Evolutionary conservation across 2,797 vertebrate genomes (phyloP).

Genomic region (Synanceia verrucosa): DNA sequence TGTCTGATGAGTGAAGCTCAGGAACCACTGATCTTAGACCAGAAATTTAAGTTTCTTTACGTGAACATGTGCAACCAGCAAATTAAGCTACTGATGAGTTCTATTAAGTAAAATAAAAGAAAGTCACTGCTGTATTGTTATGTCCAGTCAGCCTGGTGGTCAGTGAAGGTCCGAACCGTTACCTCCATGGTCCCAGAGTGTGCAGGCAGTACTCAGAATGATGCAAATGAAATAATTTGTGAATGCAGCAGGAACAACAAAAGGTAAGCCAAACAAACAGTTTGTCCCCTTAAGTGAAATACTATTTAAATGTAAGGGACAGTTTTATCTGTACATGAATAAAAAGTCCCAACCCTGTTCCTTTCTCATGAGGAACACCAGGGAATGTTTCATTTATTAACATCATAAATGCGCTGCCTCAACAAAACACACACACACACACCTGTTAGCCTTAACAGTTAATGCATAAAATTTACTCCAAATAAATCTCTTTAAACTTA

Average conservation of each 20-base stretch:
- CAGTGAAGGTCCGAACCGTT: slow-evolving; percentile 1
- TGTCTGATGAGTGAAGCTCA: slow-evolving; percentile 5
- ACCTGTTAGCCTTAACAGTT: slow-evolving; percentile 8
- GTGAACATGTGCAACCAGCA: not conserved
- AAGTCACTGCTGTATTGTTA: not conserved
- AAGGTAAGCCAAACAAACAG: slow-evolving; percentile 23
- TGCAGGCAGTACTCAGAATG: slow-evolving; percentile 13
- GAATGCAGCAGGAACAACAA: slow-evolving; percentile 3
- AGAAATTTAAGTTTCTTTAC: slow-evolving; percentile 15
- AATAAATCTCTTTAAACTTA: slow-evolving; percentile 28
- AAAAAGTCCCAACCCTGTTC: not conserved
- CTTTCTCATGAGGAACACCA: slow-evolving; percentile 14
- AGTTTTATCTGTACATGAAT: slow-evolving; percentile 6
- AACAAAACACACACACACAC: not conserved
- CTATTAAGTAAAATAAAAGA: not conserved
- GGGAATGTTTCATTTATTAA: slow-evolving; percentile 15
- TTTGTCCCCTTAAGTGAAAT: not conserved
- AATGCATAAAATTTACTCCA: slow-evolving; percentile 27
- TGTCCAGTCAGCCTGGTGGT: slow-evolving; percentile 18
- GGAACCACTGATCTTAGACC: slow-evolving; percentile 16
- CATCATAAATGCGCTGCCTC: not conserved
- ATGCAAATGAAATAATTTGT: slow-evolving; percentile 20
- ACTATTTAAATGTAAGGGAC: slow-evolving; percentile 9
- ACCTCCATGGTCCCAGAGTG: slow-evolving; percentile 48
- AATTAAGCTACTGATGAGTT: not conserved